Conservation (phyloP, 2,888 invertebrate species). For the Galerucella nymphaeae region DNA sequence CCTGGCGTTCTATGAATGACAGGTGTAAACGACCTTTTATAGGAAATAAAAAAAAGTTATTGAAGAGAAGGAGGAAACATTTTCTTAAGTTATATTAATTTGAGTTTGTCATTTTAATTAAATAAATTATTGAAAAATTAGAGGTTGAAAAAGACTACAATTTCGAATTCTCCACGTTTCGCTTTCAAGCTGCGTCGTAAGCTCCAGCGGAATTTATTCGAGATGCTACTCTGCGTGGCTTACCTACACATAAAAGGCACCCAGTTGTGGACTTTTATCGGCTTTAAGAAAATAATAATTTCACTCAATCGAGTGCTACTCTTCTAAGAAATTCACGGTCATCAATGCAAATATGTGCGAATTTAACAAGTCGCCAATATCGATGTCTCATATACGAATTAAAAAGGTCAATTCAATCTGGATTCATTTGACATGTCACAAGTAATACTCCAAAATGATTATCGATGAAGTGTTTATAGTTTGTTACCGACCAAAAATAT, state of each 20-base stretch:
- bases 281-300: not conserved
- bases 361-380: constrained; percentile 17
- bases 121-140: too few species aligned
- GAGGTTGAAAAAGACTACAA: too few species aligned
- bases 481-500: constrained; percentile 1
- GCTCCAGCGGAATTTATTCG: too few species aligned
- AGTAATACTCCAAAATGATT: constrained; percentile 27
- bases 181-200: too few species aligned
- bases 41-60: not conserved
- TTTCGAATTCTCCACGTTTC: too few species aligned
- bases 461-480: constrained; percentile 23
- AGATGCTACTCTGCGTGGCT: too few species aligned
- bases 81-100: too few species aligned
- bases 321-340: not conserved
- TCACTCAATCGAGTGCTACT: not conserved
- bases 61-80: too few species aligned
- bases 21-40: not conserved
- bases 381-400: constrained; percentile 35
- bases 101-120: too few species aligned
- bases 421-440: constrained; percentile 35
- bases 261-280: too few species aligned
- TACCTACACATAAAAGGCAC: too few species aligned
- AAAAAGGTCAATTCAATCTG: constrained; percentile 33
- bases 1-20: not conserved
- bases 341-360: constrained; percentile 19